Conservation (phyloP, 2,113 vertebrate species). For the Laticauda laticaudata region DNA sequence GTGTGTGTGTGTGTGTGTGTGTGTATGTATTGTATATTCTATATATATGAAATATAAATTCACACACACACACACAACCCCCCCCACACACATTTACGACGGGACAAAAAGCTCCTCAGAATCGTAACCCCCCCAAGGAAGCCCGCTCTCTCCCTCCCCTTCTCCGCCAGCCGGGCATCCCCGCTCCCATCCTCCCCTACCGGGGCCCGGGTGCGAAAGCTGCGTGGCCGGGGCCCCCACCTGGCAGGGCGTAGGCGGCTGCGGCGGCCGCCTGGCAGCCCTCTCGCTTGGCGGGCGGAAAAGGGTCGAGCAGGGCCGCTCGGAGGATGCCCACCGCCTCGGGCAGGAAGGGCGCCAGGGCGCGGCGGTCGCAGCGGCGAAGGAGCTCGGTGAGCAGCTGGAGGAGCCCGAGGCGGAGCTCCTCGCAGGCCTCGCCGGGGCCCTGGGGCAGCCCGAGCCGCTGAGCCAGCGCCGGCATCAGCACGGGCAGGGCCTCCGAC, state of each 20-base stretch:
- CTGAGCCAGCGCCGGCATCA: constrained; percentile 80
- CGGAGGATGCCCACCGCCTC: constrained; percentile 78
- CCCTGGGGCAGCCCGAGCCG: constrained; percentile 71
- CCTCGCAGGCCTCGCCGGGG: constrained; percentile 81
- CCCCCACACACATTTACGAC: too few species aligned
- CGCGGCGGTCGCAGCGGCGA: constrained; percentile 73
- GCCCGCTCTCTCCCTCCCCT: not conserved
- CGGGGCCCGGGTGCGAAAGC: fast-evolving
- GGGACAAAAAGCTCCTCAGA: not conserved
- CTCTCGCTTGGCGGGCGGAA: constrained; percentile 86
- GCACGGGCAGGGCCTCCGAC: constrained; percentile 78
- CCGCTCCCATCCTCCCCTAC: fast-evolving
- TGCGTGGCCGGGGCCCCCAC: constrained; percentile 55
- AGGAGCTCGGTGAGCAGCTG: constrained; percentile 78
- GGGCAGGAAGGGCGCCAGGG: constrained; percentile 77
- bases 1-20: too few species aligned
- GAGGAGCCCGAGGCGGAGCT: constrained; percentile 83
- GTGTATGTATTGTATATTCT: too few species aligned
- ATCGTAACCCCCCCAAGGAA: too few species aligned
- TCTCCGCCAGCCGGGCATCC: not conserved
- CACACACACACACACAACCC: too few species aligned
- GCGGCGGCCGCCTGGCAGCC: constrained; percentile 78
- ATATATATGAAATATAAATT: too few species aligned
- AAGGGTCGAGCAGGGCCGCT: constrained; percentile 81
- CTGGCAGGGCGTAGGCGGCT: constrained; percentile 79